Conservation (phyloP, 2,888 invertebrate genomes). For the Bhutanitis thaidina region DNA sequence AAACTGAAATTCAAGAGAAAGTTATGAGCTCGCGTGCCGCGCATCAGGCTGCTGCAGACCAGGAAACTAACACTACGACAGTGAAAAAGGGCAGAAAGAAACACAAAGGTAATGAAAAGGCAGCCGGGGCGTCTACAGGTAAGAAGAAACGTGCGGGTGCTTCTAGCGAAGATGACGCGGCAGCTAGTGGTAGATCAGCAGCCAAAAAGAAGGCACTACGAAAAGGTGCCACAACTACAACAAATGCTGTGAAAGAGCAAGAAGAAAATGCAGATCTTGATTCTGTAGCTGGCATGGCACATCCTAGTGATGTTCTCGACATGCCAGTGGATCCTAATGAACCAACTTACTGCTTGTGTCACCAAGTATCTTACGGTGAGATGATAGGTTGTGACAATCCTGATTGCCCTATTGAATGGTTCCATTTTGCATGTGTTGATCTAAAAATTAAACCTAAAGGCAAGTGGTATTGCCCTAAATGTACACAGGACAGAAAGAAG, state of each 20-base stretch:
- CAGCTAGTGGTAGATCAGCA: conserved; percentile 55
- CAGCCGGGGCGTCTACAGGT: conserved; percentile 53
- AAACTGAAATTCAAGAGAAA: conserved; percentile 98
- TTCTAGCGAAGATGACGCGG: conserved; percentile 72
- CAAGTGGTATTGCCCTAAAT: conserved; percentile 97
- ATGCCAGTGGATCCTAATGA: conserved; percentile 98
- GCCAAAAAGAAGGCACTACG: conserved; percentile 68
- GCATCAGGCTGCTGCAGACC: conserved; percentile 70
- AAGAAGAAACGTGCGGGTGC: conserved; percentile 78
- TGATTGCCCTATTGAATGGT: conserved; percentile 95
- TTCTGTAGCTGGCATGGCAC: conserved; percentile 81
- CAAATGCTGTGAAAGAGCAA: conserved; percentile 60
- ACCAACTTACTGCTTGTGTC: conserved; percentile 98
- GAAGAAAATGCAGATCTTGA: conserved; percentile 75
- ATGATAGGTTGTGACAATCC: conserved; percentile 98
- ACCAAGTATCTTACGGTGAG: conserved; percentile 97
- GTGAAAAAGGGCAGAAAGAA: conserved; percentile 75
- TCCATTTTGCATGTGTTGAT: conserved; percentile 96
- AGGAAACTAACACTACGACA: conserved; percentile 61
- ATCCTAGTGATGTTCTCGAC: conserved; percentile 93
- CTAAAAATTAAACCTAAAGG: conserved; percentile 95
- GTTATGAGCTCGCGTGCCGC: conserved; percentile 86
- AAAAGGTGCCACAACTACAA: conserved; percentile 56
- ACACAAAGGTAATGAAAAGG: conserved; percentile 62
- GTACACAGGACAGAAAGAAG: conserved; percentile 89